Evolutionary conservation across 1,140 invertebrate species (phyloP).

Genomic region (Meloidogyne floridensis): DNA sequence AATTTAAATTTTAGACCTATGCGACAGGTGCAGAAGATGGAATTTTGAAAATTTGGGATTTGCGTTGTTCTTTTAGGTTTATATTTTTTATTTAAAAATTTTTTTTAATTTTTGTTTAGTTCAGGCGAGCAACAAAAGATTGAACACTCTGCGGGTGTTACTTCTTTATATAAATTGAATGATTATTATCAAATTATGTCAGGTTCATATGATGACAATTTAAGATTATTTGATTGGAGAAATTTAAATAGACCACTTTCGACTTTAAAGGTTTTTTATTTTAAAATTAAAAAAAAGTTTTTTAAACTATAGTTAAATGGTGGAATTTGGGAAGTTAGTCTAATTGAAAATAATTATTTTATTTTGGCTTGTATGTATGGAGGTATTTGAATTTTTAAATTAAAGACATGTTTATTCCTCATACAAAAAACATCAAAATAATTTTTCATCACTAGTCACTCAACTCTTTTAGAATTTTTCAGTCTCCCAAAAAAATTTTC

Average conservation of each 20-base stretch:
- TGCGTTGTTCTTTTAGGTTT: not conserved
- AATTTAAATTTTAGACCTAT: not conserved
- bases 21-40: not conserved
- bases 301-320: not conserved
- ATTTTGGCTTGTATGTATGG: not conserved
- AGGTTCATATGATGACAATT: not conserved
- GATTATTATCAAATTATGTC: not conserved
- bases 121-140: not conserved
- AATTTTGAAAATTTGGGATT: conserved; percentile 2
- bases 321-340: not conserved
- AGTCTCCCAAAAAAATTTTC: too few relatives aligned
- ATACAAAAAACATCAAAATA: too few relatives aligned
- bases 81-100: not conserved
- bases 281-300: not conserved
- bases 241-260: not conserved
- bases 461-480: too few relatives aligned
- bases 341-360: not conserved
- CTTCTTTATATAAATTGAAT: not conserved
- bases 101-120: not conserved
- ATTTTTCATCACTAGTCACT: too few relatives aligned
- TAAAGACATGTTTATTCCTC: too few relatives aligned
- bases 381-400: not conserved
- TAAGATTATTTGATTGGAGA: not conserved
- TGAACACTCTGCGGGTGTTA: not conserved
- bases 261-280: not conserved